A percentile compares a stretch with the other conserved stretches of the same genome.
Evolutionary conservation across 2,797 vertebrate genomes (phyloP).

Genomic region (Periophthalmus magnuspinnatus): DNA sequence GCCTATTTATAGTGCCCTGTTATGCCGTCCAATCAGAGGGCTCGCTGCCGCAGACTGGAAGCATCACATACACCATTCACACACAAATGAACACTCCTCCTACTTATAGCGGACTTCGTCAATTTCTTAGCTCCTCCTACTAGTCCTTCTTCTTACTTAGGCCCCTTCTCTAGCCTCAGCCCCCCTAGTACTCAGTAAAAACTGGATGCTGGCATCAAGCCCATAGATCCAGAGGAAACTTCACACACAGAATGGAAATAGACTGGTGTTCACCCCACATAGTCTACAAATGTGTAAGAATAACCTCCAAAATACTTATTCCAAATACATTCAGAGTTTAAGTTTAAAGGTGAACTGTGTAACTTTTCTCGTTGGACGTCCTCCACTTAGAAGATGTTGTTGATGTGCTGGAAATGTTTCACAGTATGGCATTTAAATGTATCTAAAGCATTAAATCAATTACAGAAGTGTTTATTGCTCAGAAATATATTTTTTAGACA

Average conservation of each 20-base stretch:
- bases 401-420: too few species aligned
- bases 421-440: too few species aligned
- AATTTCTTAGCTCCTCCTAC: constrained; percentile 41
- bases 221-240: constrained; percentile 63
- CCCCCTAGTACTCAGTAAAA: constrained; percentile 20
- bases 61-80: constrained; percentile 60
- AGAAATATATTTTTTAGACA: too few species aligned
- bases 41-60: constrained; percentile 50
- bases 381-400: too few species aligned
- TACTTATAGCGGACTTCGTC: not conserved
- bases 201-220: constrained; percentile 45
- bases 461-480: too few species aligned
- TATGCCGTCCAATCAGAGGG: constrained; percentile 70
- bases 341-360: not conserved
- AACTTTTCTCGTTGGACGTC: too few species aligned
- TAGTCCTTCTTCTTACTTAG: constrained; percentile 24
- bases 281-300: too few species aligned
- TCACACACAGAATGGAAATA: constrained; percentile 57
- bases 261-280: constrained; percentile 24
- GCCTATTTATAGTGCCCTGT: constrained; percentile 76
- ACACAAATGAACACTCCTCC: constrained; percentile 30
- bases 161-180: not conserved
- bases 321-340: not conserved
- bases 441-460: too few species aligned
- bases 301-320: too few species aligned